phyloP scores from a whole-genome alignment of 2,797 vertebrate genomes.

The Pristis pectinata region DNA sequence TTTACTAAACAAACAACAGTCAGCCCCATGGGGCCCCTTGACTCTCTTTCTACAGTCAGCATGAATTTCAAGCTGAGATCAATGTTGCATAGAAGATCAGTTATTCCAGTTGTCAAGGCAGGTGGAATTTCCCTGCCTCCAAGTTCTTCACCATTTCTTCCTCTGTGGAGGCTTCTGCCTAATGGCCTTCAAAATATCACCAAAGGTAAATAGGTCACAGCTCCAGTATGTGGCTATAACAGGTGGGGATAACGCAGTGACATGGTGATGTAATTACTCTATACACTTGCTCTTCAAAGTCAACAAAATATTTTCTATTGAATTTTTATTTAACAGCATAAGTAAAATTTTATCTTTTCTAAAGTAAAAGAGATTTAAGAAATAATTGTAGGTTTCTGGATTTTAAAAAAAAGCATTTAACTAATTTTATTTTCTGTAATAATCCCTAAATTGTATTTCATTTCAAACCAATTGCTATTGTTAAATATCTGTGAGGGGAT shows the following conservation, averaged over 20 bases:
- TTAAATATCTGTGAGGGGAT: neutral
- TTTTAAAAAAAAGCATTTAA: neutral
- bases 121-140: conserved; percentile 71
- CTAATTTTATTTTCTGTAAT: neutral
- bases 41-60: conserved; percentile 59
- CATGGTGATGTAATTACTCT: conserved; percentile 57
- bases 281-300: conserved; percentile 56
- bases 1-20: conserved; percentile 62
- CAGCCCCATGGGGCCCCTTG: conserved; percentile 55
- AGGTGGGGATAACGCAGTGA: conserved; percentile 62
- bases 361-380: neutral
- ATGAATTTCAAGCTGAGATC: conserved; percentile 54
- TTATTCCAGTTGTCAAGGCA: conserved; percentile 79
- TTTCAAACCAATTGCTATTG: neutral
- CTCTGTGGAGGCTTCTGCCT: conserved; percentile 65
- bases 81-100: conserved; percentile 74
- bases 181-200: conserved; percentile 68
- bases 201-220: conserved; percentile 71
- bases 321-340: conserved; percentile 50
- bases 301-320: conserved; percentile 49
- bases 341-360: conserved; percentile 39
- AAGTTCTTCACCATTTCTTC: conserved; percentile 57
- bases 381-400: neutral
- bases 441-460: no score
- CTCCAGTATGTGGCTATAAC: conserved; percentile 58